Conservation (phyloP, 1,140 invertebrate species). For the Yoshiicerus persimilis region DNA sequence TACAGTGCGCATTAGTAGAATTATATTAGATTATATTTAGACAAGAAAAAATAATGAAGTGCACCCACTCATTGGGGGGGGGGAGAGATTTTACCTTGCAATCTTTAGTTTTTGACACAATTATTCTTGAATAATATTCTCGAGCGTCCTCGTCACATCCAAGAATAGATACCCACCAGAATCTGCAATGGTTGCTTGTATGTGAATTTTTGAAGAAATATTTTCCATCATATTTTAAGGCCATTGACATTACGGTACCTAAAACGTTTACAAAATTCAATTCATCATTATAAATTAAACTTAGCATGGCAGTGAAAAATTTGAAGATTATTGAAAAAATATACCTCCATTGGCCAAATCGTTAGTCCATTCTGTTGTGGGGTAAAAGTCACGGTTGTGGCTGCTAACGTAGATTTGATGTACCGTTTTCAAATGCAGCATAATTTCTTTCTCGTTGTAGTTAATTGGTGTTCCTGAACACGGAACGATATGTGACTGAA, state of each 20-base stretch:
- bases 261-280: background rate
- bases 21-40: too few species aligned
- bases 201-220: slow-evolving; percentile 35
- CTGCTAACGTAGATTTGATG: slow-evolving; percentile 37
- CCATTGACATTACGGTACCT: slow-evolving; percentile 29
- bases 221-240: slow-evolving; percentile 35
- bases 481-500: background rate
- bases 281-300: background rate
- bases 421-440: slow-evolving; percentile 30
- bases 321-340: background rate
- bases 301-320: background rate
- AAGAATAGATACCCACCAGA: slow-evolving; percentile 39
- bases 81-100: background rate
- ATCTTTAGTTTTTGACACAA: background rate
- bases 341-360: slow-evolving; percentile 3
- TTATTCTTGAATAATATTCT: background rate
- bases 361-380: background rate
- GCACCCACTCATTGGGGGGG: too few species aligned
- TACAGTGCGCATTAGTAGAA: too few species aligned
- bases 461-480: slow-evolving; percentile 22
- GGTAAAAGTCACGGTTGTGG: background rate
- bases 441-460: slow-evolving; percentile 29
- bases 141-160: slow-evolving; percentile 10
- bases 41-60: too few species aligned
- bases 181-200: slow-evolving; percentile 4